Evolutionary conservation across 1,140 invertebrate genomes (phyloP).

Genomic region (Lordiphosa clarofinis): DNA sequence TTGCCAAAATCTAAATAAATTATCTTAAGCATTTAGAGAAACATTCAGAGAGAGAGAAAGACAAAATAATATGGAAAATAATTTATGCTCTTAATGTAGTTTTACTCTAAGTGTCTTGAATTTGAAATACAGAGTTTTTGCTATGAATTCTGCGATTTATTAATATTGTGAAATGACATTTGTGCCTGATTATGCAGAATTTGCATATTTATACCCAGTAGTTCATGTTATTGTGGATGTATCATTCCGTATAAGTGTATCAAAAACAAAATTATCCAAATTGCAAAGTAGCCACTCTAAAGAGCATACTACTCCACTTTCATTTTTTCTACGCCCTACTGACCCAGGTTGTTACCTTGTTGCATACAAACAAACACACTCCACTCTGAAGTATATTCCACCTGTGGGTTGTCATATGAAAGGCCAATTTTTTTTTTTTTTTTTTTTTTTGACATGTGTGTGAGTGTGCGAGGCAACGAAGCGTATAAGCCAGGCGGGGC

Average conservation of each 20-base stretch:
- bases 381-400: constrained; percentile 1
- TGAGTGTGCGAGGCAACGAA: constrained; percentile 44
- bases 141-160: no score
- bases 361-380: constrained; percentile 1
- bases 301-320: not conserved
- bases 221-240: no score
- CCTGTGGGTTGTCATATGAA: constrained; percentile 59
- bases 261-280: constrained; percentile 1
- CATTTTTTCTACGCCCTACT: not conserved
- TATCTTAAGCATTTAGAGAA: no score
- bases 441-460: constrained; percentile 36
- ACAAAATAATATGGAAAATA: no score
- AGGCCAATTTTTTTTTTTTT: constrained; percentile 77
- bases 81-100: no score
- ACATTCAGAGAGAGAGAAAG: no score
- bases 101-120: no score
- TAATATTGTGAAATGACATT: no score
- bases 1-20: no score
- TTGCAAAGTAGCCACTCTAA: constrained; percentile 1
- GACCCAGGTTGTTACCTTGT: not conserved
- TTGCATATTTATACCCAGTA: no score
- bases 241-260: not conserved
- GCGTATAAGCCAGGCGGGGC: constrained; percentile 53
- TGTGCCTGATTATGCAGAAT: no score
- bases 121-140: no score